Evolutionary conservation across 2,113 vertebrate genomes (phyloP).

Genomic region (Lanius collurio): DNA sequence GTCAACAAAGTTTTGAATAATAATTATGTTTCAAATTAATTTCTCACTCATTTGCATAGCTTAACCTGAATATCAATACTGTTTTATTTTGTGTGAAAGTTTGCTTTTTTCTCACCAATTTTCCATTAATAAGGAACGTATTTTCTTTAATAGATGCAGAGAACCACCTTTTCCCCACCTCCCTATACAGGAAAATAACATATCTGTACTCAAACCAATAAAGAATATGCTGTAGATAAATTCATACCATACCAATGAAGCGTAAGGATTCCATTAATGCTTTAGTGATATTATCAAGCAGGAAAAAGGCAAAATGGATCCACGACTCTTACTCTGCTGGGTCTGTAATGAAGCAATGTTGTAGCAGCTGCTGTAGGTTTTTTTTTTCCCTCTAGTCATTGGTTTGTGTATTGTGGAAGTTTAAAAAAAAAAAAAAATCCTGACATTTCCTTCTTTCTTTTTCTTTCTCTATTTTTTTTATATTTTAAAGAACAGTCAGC

Average conservation of each 20-base stretch:
- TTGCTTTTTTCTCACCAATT: neutral
- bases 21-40: neutral
- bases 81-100: neutral
- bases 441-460: slow-evolving; percentile 29
- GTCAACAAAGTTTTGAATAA: neutral
- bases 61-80: neutral
- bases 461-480: neutral
- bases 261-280: slow-evolving; percentile 70
- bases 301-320: slow-evolving; percentile 67
- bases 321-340: slow-evolving; percentile 34
- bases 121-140: neutral
- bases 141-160: neutral
- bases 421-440: neutral
- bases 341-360: slow-evolving; percentile 63
- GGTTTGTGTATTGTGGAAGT: slow-evolving; percentile 15
- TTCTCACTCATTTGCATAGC: neutral
- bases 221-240: slow-evolving; percentile 42
- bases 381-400: neutral
- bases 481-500: neutral
- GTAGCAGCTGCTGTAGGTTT: slow-evolving; percentile 20
- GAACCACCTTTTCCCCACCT: neutral
- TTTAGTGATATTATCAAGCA: slow-evolving; percentile 67
- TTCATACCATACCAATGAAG: slow-evolving; percentile 54
- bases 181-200: neutral
- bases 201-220: slow-evolving; percentile 42